Evolutionary conservation across 2,888 invertebrate genomes (phyloP), one percentile per base, ranked within the genome.

Genomic region (Cephus spinipes): DNA sequence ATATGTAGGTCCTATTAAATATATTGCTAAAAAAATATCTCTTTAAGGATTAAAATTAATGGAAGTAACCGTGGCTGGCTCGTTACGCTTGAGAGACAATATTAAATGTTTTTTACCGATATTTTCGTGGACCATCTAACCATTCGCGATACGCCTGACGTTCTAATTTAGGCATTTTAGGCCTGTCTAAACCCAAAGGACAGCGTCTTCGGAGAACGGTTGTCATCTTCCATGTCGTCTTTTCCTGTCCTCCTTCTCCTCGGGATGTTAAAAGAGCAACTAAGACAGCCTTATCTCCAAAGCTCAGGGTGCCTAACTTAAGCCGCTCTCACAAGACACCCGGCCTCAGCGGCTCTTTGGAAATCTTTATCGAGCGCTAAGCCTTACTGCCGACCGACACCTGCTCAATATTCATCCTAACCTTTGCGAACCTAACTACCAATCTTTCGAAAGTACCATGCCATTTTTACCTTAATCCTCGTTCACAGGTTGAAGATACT

Each of bases 151-250:
- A 79, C 83, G 82, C 82, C 79, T 82, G 79, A 77, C 78, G 79
- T 81, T 78, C 81, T 84, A 81, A 83, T 85, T 85, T 83, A 80
- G 81, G 82, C 83, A 84, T 84, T 85, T 85, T 82, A 76, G 79
- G 80, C 79, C 79, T 76, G 75, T 78, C 81, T 76, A 77, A 79
- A 78, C 77, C 82, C 76, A 80, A 77, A 75, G 81, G 74, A 71
- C 55, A 69, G 74, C 34, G 33, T 77, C 77, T 74, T 55, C 23
- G 11, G 68, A 71, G 55, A 69, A 79, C 69, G 69, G 68, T 73
- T 77, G 69, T 79, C 75, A 69, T 77, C 76, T 73, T 73, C 79
- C 74, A 71, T 74, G 71, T 76, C 78, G n/a, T 74, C 31, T 35
- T n/a, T 68, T 69, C 75, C 40, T 55, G 40, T 55, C 23, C 1